Evolutionary conservation across 2,113 vertebrate genomes (phyloP), one percentile per base, ranked within the genome.

Genomic region (Columba janthina): DNA sequence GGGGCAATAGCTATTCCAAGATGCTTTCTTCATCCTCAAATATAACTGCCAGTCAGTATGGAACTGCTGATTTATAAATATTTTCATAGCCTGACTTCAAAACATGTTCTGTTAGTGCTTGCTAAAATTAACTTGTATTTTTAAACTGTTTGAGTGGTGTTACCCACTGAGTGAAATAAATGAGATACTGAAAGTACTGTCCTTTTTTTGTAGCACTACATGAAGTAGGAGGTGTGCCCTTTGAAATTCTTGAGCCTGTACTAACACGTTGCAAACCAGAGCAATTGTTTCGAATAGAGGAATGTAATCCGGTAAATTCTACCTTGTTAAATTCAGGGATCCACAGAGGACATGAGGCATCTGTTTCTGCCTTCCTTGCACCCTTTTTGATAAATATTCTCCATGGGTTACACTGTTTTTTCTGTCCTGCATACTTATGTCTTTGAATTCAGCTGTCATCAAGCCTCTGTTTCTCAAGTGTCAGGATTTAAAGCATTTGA

Each of bases 161-260:
- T 73, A 69, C 20, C 16, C 34, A 29, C 5, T 20, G 50, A 78
- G 48, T 72, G 36, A 90, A 93, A 61, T 22, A 74, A 64, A 32
- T 25, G 25, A 56, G n/a, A 56, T 79, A 28, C 21, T 96, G 36
- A 94, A 94, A 93, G 8, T 46, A 13, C 51, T 94, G 58, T 97
- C 65, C 40, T 96, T 40, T 85, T 88, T 88, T 92, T 93, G 50
- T 97, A 99, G 99, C 97, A 24, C 98, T 99, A 13, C 98, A 98
- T 96, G 98, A 99, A 96, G 98, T 98, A 60, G 98, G 98, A 32
- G 98, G 98, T n/a, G 98, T 99, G 69, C 98, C 99, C 2, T 99
- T 99, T 98, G 98, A 99, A 89, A 98, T 99, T 94, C 97, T 99
- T 38, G 98, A 99, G 93, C 99, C 99, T 11, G 99, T 99, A 78